Evolutionary conservation across 2,113 vertebrate genomes (phyloP), one percentile per base, ranked within the genome.

Genomic region (Nothocercus julius): DNA sequence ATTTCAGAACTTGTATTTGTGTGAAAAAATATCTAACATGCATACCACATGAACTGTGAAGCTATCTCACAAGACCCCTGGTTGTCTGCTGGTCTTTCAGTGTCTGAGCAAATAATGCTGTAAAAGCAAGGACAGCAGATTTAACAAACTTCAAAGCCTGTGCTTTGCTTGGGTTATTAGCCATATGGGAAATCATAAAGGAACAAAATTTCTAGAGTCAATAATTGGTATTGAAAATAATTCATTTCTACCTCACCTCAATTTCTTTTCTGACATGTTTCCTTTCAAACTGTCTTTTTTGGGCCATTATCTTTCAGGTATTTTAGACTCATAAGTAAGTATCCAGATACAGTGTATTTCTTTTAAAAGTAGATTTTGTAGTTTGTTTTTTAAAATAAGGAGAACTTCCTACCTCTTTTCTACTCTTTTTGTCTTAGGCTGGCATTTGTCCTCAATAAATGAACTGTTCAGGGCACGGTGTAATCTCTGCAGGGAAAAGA

Each of bases 401-500:
- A 44, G 34, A 72, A 68, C n/a, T 88, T 87, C 91, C 92, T 98
- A 99, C 99, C 99, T 99, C 95, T 99, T 99, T 91, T 99, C 98
- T 15, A 96, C 97, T 93, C 96, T 98, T 89, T 98, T 98, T 79
- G 98, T 97, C 89, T 98, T 99, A 58, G 98, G 87, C 44, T 97
- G 98, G 90, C 95, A 75, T 96, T 99, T 99, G 96, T 99, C 99
- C 62, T 99, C 99, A 81, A 74, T 98, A 97, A 99, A 99, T 59
- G 98, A 98, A 25, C 98, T 98, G 95, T 99, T 99, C 85, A 99
- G 97, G 78, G 99, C 99, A 88, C 99, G 98, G 82, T 99, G 99
- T 92, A 99, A 97, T 97, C 99, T 98, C 99, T 99, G 96, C 73
- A 94, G 91, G 89, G 34, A 97, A 96, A 98, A 97, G 77, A 96